Evolutionary conservation across 1,140 invertebrate species (phyloP).

Genomic region (Zaprionus camerounensis): DNA sequence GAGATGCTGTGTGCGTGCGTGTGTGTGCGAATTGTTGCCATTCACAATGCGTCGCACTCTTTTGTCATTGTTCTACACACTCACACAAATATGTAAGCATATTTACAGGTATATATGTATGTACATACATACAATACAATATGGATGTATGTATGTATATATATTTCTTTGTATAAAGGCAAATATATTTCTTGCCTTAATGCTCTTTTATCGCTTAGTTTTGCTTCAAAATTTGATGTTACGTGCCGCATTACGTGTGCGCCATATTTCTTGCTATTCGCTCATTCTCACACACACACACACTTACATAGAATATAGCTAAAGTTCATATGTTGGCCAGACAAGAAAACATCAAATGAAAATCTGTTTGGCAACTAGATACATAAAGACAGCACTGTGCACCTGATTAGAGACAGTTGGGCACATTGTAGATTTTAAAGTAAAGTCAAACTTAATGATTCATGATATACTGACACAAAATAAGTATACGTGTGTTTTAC

Average conservation of each 20-base stretch:
- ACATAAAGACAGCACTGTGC: constrained; percentile 12
- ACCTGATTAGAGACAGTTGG: background rate
- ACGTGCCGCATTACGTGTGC: constrained; percentile 26
- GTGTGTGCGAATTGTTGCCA: constrained; percentile 13
- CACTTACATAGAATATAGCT: constrained; percentile 8
- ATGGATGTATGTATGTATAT: constrained; percentile 12
- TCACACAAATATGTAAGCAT: background rate
- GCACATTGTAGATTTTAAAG: background rate
- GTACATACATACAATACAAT: background rate
- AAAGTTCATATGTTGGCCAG: constrained; percentile 45
- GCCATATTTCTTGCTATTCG: constrained; percentile 35
- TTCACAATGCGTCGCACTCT: background rate
- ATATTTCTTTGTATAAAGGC: background rate
- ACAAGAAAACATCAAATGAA: constrained; percentile 51
- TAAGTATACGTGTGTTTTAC: background rate
- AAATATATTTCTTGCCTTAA: background rate
- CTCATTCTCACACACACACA: constrained; percentile 24
- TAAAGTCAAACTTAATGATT: too few species aligned
- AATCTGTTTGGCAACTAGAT: constrained; percentile 59
- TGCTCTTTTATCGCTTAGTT: constrained; percentile 25
- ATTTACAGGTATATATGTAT: background rate
- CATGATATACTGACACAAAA: too few species aligned
- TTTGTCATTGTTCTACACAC: constrained; percentile 8
- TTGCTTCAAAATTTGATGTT: constrained; percentile 35
- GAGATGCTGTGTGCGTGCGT: constrained; percentile 17